Evolutionary conservation across 1,140 invertebrate species (phyloP), one percentile per base, ranked within the genome.

Genomic region (Manduca sexta): DNA sequence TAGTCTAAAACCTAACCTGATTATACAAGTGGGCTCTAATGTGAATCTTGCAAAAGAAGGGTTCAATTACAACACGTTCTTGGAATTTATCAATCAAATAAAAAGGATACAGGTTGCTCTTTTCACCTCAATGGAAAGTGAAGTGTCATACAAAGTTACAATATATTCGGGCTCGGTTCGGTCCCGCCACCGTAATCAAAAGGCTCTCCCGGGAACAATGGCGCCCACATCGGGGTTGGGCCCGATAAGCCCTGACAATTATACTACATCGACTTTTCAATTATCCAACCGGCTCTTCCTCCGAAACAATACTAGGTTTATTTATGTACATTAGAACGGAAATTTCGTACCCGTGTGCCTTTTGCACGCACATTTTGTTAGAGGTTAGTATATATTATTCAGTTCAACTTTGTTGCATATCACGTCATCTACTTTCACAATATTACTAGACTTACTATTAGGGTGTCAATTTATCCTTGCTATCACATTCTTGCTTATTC

Each of bases 201-300:
- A 84, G 78, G 69, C 74, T 74, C 76, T 79, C 77, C 48, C 35
- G 76, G 73, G 76, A 80, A 84, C 81, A 84, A 84, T 84, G 63
- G 78, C 74, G 66, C 81, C 81, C 81, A 79, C 81, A 84, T 84
- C 70, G 72, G 68, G 70, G 59, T 53, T 65, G 65, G 59, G 67
- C 44, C 70, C 77, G 81, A 84, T 84, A 84, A 84, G 78, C 81
- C 77, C 63, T 75, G 71, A 77, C 78, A 82, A 84, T 82, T 84
- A 84, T 84, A 81, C 76, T 76, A 84, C 78, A 84, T 82, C 78
- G 77, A 84, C 77, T 84, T 84, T 84, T 84, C 81, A 84, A 84
- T 84, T 84, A 84, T 80, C 74, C 75, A 66, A 65, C 64, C 72
- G 70, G 70, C 66, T 80, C 77, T 64, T 73, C 74, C 64, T 56